phyloP scores from a whole-genome alignment of 1,140 invertebrate species.

The Drosophila saltans region DNA sequence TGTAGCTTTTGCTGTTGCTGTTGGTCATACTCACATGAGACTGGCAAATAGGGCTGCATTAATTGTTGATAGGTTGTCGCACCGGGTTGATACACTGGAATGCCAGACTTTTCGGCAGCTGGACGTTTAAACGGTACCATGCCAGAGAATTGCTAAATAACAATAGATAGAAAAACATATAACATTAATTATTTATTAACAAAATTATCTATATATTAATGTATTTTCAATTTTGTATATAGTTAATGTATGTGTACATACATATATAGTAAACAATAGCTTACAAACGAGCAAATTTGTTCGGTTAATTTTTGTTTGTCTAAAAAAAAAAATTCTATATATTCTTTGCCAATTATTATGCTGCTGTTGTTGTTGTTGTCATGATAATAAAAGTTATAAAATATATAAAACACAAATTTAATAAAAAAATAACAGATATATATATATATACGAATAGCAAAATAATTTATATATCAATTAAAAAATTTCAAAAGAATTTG shows the following conservation, averaged over 20 bases:
- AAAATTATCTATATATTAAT: no score
- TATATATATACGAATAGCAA: neutral
- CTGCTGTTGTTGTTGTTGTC: neutral
- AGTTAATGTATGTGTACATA: constrained; percentile 33
- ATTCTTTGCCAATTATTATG: constrained; percentile 4
- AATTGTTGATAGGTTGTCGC: constrained; percentile 96
- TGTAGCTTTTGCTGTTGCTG: constrained; percentile 70
- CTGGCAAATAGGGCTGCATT: constrained; percentile 97
- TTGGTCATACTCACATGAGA: constrained; percentile 94
- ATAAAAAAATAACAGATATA: neutral
- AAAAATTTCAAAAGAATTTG: neutral
- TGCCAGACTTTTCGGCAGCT: constrained; percentile 96
- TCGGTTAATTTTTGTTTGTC: neutral
- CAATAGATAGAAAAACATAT: constrained; percentile 19
- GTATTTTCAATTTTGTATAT: neutral
- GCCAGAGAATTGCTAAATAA: constrained; percentile 92
- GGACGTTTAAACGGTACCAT: constrained; percentile 97
- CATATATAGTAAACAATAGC: constrained; percentile 43
- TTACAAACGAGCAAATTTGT: constrained; percentile 56
- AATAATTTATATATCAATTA: neutral
- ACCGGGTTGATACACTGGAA: constrained; percentile 96
- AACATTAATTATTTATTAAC: neutral
- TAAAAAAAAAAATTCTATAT: neutral
- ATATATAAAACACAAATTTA: neutral
- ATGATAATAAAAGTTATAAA: neutral